phyloP scores from a whole-genome alignment of 2,113 vertebrate species.

The Ellobius talpinus region DNA sequence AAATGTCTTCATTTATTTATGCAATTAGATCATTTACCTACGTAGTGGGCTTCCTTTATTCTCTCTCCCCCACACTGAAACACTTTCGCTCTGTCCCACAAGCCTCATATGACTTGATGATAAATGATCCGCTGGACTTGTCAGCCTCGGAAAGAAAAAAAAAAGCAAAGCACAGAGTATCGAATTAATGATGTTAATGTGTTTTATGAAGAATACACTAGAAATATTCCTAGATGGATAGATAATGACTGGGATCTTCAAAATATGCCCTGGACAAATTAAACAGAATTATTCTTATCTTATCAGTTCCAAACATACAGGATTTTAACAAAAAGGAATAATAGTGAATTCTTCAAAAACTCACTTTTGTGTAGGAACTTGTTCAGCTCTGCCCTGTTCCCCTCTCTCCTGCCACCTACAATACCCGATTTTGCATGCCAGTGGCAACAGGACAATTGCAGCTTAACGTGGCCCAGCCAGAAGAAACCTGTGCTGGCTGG shows the following conservation, averaged over 20 bases:
- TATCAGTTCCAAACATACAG: neutral
- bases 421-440: neutral
- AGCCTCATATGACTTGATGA: neutral
- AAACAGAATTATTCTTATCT: neutral
- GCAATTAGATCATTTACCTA: neutral
- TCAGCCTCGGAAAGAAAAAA: neutral
- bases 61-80: neutral
- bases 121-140: neutral
- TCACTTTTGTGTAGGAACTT: neutral
- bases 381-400: neutral
- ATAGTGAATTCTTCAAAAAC: neutral
- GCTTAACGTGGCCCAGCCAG: neutral
- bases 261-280: neutral
- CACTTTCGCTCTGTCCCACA: neutral
- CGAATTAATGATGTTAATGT: neutral
- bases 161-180: neutral
- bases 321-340: neutral
- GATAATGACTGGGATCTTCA: neutral
- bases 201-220: neutral
- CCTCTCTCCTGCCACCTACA: neutral
- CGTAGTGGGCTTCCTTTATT: neutral
- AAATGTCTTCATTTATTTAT: neutral
- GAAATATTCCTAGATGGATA: neutral
- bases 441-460: neutral
- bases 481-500: neutral